Evolutionary conservation across 2,113 vertebrate species (phyloP).

Genomic region (Silurus glanis): DNA sequence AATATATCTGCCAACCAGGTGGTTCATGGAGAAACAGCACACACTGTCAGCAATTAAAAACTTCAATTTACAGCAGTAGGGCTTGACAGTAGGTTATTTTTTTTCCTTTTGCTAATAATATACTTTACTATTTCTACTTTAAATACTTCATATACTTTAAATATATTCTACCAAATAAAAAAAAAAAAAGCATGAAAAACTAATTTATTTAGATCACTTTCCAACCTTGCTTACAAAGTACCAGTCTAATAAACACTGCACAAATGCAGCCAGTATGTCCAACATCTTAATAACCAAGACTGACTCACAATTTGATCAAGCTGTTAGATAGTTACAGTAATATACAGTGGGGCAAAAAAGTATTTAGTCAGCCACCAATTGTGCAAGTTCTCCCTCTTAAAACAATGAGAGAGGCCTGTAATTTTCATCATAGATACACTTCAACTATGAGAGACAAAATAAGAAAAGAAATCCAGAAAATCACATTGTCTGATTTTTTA

Average conservation of each 20-base stretch:
- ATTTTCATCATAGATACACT: no score
- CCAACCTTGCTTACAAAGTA: background rate
- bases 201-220: background rate
- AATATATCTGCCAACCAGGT: background rate
- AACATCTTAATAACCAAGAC: background rate
- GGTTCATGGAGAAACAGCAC: slow-evolving; percentile 24
- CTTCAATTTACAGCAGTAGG: background rate
- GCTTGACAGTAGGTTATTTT: background rate
- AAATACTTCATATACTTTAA: background rate
- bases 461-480: no score
- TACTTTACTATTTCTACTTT: background rate
- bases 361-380: no score
- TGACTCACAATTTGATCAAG: background rate
- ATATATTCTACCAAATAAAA: background rate
- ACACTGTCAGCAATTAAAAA: slow-evolving; percentile 7
- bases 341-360: no score
- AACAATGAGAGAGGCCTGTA: no score
- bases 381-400: no score
- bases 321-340: no score
- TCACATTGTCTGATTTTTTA: no score
- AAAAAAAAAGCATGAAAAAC: background rate
- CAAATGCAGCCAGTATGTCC: background rate
- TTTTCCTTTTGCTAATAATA: background rate
- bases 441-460: no score
- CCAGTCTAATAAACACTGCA: background rate